Evolutionary conservation across 1,140 invertebrate species (phyloP), one percentile per base, ranked within the genome.

Genomic region (Pseudomyrmex flavicornis): DNA sequence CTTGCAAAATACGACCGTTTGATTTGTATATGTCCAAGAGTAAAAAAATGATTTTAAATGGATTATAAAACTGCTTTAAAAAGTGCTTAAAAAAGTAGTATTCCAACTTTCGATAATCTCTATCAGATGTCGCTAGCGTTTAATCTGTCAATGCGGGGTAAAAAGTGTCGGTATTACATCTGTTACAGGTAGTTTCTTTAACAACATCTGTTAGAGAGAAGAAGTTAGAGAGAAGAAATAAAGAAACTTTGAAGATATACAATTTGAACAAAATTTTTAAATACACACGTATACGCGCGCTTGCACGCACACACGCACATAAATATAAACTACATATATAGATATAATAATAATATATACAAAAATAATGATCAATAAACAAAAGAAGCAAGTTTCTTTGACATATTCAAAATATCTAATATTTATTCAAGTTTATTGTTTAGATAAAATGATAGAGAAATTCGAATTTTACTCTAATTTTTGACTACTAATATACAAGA

Each of bases 61-160:
- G 15, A n/a, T 35, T n/a, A n/a, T 0, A 48, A 9, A 44, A 1
- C 52, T 52, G 26, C 3, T 22, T 0, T 52, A 9, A 76, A 52
- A 84, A 2, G 52, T 22, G 35, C 0, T 0, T 5, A 2, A 13
- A 75, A 50, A 70, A 58, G 17, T 70, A 15, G 15, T 52, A 35
- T 35, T 7, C 35, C 4, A 35, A 35, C 48, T 61, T 44, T 68
- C 2, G 13, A 12, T 1, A 15, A 5, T 12, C 13, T 8, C 74
- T 75, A 54, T 59, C 20, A 89, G 88, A 86, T 90, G 89, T 86
- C 89, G 69, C 77, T 20, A 83, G 74, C 58, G 15, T 89, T 68
- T 84, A 83, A 80, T 87, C 80, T 52, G 56, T 52, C 54, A 13
- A 74, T 22, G 48, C 66, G n/a, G 22, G 83, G 80, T 88, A 85